phyloP scores from a whole-genome alignment of 2,888 invertebrate species.

The Macrosiphum euphorbiae region DNA sequence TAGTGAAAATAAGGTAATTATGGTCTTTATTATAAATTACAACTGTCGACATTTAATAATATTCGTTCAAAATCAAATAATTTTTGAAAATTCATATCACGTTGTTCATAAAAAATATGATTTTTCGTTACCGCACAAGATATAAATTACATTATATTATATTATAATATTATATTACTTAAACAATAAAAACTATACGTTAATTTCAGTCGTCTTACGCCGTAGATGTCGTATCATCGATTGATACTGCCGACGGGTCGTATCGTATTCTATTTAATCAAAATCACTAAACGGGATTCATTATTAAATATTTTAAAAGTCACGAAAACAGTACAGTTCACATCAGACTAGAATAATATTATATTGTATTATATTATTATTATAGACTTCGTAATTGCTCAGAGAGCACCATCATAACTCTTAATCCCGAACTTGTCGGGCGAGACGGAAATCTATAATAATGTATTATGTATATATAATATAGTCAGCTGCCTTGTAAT shows the following conservation, averaged over 20 bases:
- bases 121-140: not conserved
- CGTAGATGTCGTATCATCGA: not conserved
- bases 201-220: not conserved
- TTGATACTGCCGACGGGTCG: not conserved
- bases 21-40: not conserved
- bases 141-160: not conserved
- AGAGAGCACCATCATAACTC: not conserved
- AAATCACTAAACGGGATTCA: not conserved
- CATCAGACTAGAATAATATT: not conserved
- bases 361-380: not conserved
- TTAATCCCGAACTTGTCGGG: not conserved
- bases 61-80: not conserved
- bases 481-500: not conserved
- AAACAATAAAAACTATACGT: not conserved
- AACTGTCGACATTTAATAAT: not conserved
- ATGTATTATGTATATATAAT: not conserved
- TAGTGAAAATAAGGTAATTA: not conserved
- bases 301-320: not conserved
- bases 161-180: not conserved
- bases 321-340: not conserved
- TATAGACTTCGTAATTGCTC: not conserved
- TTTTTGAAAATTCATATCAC: not conserved
- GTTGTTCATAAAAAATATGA: not conserved
- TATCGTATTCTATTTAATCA: not conserved
- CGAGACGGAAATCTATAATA: not conserved